Evolutionary conservation across 2,113 vertebrate species (phyloP).

Genomic region (Mugil cephalus): DNA sequence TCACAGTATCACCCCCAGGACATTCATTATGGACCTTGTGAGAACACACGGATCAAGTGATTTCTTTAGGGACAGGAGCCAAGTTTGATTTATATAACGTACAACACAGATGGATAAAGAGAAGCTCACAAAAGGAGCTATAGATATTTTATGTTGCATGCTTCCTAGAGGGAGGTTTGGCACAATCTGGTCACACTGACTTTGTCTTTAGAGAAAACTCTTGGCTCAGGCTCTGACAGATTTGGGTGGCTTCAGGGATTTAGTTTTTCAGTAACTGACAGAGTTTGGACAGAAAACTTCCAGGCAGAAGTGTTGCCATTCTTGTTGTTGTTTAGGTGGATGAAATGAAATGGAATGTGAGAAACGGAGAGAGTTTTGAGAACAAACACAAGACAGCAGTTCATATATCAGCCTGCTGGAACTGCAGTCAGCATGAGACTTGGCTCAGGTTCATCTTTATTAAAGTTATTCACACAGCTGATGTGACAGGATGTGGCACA

Average conservation of each 20-base stretch:
- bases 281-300: constrained; percentile 32
- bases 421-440: background rate
- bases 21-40: constrained; percentile 70
- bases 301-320: constrained; percentile 7
- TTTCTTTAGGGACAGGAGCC: constrained; percentile 68
- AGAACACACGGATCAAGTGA: constrained; percentile 54
- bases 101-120: constrained; percentile 37
- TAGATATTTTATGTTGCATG: constrained; percentile 28
- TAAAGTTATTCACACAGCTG: background rate
- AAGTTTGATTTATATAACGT: constrained; percentile 63
- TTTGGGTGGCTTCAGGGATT: constrained; percentile 42
- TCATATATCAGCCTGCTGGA: background rate
- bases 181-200: constrained; percentile 30
- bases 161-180: constrained; percentile 26
- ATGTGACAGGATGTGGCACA: no score
- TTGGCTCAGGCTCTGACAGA: constrained; percentile 45
- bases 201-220: constrained; percentile 50
- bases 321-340: constrained; percentile 5
- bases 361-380: background rate
- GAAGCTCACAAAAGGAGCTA: constrained; percentile 27
- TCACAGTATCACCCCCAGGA: constrained; percentile 39
- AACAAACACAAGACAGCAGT: background rate
- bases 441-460: background rate
- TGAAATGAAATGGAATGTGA: background rate
- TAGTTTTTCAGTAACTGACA: constrained; percentile 27